Evolutionary conservation across 2,113 vertebrate genomes (phyloP).

Genomic region (Lamprotornis superbus): DNA sequence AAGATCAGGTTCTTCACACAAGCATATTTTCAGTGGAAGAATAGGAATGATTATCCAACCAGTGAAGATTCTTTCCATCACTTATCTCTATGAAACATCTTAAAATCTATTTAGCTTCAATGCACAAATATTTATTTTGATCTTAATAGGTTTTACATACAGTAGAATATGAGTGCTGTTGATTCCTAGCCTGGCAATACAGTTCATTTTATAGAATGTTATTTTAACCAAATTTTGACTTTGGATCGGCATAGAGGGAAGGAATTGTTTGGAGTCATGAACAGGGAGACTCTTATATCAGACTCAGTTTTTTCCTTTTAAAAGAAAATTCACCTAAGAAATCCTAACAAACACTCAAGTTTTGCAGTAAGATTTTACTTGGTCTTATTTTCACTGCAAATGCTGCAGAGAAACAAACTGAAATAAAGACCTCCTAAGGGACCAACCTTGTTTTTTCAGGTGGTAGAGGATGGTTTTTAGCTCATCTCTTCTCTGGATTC

Average conservation of each 20-base stretch:
- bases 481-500: neutral
- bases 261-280: neutral
- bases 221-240: neutral
- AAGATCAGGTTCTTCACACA: neutral
- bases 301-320: neutral
- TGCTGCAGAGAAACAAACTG: neutral
- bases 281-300: neutral
- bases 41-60: neutral
- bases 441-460: accelerated
- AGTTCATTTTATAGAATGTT: neutral
- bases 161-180: neutral
- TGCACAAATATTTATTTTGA: neutral
- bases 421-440: neutral
- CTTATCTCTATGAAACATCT: neutral
- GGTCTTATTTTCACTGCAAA: neutral
- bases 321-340: neutral
- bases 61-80: neutral
- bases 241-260: neutral
- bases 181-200: neutral
- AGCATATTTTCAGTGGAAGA: neutral
- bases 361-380: neutral
- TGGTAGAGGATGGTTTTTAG: neutral
- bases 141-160: neutral
- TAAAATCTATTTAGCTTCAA: neutral
- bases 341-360: neutral